phyloP scores from a whole-genome alignment of 2,797 vertebrate genomes.

The Acropternis orthonyx region DNA sequence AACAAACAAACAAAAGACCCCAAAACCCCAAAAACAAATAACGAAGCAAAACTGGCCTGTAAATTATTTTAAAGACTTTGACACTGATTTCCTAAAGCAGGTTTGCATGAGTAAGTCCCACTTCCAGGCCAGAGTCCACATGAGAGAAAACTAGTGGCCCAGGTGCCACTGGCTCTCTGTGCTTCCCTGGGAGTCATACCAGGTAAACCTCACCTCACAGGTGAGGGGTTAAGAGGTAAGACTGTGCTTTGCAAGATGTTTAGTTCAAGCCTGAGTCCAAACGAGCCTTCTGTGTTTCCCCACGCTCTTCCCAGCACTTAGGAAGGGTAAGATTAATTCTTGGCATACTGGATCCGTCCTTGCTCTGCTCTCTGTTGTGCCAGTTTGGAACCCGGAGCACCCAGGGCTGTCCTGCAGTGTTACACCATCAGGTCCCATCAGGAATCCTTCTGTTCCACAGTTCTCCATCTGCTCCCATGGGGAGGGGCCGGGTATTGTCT shows the following conservation, averaged over 20 bases:
- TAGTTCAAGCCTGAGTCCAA: neutral
- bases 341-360: neutral
- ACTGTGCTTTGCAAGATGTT: neutral
- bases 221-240: neutral
- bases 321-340: neutral
- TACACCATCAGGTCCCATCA: neutral
- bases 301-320: neutral
- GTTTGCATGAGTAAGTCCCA: neutral
- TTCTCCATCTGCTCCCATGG: neutral
- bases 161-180: accelerated
- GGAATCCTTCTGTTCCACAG: neutral
- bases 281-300: neutral
- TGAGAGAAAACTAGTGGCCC: neutral
- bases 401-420: neutral
- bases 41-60: neutral
- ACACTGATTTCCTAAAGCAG: neutral
- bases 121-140: neutral
- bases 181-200: neutral
- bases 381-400: neutral
- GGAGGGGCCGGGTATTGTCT: neutral
- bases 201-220: neutral
- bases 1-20: neutral
- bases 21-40: neutral
- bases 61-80: neutral
- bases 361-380: neutral